Evolutionary conservation across 2,113 vertebrate species (phyloP).

Genomic region (Taurulus bubalis): DNA sequence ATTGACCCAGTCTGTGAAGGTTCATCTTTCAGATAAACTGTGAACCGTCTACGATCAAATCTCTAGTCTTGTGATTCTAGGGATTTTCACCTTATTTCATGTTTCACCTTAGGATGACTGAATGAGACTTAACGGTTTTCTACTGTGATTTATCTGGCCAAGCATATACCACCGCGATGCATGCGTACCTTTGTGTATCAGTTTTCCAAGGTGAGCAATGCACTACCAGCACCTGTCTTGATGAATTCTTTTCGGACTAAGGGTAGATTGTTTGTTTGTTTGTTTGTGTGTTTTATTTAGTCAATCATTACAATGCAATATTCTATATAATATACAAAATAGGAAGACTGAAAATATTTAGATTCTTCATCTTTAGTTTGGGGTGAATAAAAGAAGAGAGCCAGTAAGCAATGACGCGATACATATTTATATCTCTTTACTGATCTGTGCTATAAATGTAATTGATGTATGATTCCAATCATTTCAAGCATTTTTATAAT

Average conservation of each 20-base stretch:
- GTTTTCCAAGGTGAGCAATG: slow-evolving; percentile 7
- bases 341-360: too few relatives aligned
- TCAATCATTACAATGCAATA: too few relatives aligned
- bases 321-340: too few relatives aligned
- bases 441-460: too few relatives aligned
- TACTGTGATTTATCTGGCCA: not conserved
- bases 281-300: too few relatives aligned
- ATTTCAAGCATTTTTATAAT: too few relatives aligned
- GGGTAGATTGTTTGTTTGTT: too few relatives aligned
- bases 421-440: too few relatives aligned
- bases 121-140: not conserved
- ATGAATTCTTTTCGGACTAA: slow-evolving; percentile 4
- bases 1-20: slow-evolving; percentile 7
- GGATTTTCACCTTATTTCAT: not conserved
- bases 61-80: not conserved
- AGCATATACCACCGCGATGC: not conserved
- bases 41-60: slow-evolving; percentile 11
- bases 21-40: slow-evolving; percentile 15
- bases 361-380: slow-evolving; percentile 3
- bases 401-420: not conserved
- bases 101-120: not conserved
- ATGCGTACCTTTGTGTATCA: not conserved
- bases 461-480: too few relatives aligned
- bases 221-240: not conserved
- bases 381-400: not conserved